A percentile compares a stretch with the other conserved stretches of the same genome.
Evolutionary conservation across 2,797 vertebrate genomes (phyloP).

Genomic region (Pempheris klunzingeri): DNA sequence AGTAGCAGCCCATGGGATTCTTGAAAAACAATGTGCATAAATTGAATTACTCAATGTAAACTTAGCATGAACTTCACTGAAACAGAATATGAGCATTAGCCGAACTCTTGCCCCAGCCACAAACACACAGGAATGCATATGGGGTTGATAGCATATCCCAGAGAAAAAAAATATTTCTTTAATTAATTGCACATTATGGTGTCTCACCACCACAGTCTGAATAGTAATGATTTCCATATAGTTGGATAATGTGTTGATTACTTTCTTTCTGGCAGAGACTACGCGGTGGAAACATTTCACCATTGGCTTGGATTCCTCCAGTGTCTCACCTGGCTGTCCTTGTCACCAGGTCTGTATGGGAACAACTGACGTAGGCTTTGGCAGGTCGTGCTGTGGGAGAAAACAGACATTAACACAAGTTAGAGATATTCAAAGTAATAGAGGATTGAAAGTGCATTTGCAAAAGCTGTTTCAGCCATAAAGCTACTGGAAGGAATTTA

Average conservation of each 20-base stretch:
- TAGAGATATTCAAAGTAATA: conserved; percentile 32
- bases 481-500: conserved; percentile 55
- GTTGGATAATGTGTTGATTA: conserved; percentile 42
- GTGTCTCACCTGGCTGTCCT: conserved; percentile 39
- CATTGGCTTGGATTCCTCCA: conserved; percentile 12
- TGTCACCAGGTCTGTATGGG: conserved; percentile 32
- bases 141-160: conserved; percentile 30
- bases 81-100: conserved; percentile 36
- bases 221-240: conserved; percentile 53
- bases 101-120: conserved; percentile 33
- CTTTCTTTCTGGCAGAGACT: conserved; percentile 29
- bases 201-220: conserved; percentile 29
- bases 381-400: conserved; percentile 4
- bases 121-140: conserved; percentile 57
- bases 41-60: conserved; percentile 53
- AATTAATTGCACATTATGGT: conserved; percentile 66
- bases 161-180: conserved; percentile 47
- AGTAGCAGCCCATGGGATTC: conserved; percentile 19
- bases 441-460: conserved; percentile 42
- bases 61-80: conserved; percentile 59
- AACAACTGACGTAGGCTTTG: conserved; percentile 57
- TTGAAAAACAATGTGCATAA: conserved; percentile 37
- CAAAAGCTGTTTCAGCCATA: conserved; percentile 45
- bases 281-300: conserved; percentile 36
- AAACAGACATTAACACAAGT: conserved; percentile 23